Percentiles rank a stretch among this genome's conserved stretches.
phyloP scores from a whole-genome alignment of 1,140 invertebrate species.

The Lepidurus arcticus region DNA sequence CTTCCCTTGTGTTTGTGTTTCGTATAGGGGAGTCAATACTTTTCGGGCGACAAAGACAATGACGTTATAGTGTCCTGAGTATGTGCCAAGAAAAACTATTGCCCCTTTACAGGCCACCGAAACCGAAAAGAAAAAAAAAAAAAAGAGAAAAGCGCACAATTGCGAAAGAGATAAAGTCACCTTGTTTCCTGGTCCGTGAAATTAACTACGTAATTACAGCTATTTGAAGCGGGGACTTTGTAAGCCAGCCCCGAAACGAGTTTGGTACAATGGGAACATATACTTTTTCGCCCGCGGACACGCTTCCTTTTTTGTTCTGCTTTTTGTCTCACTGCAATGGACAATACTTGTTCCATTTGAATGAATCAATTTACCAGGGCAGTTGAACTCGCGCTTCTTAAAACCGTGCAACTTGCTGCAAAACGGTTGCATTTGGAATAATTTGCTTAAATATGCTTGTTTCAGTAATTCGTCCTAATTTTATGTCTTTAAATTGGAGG shows the following conservation, averaged over 20 bases:
- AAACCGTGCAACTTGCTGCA: too few species aligned
- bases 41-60: not conserved
- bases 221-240: not conserved
- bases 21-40: not conserved
- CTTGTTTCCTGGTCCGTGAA: not conserved
- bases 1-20: not conserved
- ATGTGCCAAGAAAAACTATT: not conserved
- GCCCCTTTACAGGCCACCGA: not conserved
- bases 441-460: too few species aligned
- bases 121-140: not conserved
- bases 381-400: too few species aligned
- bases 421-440: too few species aligned
- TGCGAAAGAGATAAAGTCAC: not conserved
- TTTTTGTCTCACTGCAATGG: not conserved
- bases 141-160: not conserved
- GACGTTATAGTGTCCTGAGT: not conserved
- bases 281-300: too few species aligned
- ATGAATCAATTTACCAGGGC: too few species aligned
- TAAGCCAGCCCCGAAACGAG: not conserved
- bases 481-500: too few species aligned
- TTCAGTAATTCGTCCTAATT: too few species aligned
- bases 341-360: not conserved
- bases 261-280: not conserved
- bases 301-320: not conserved
- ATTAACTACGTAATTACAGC: slow-evolving; percentile 5